Base-by-base conservation (phyloP, 92 coral and sea anemone species). In the Parazoanthus darwini region DNA sequence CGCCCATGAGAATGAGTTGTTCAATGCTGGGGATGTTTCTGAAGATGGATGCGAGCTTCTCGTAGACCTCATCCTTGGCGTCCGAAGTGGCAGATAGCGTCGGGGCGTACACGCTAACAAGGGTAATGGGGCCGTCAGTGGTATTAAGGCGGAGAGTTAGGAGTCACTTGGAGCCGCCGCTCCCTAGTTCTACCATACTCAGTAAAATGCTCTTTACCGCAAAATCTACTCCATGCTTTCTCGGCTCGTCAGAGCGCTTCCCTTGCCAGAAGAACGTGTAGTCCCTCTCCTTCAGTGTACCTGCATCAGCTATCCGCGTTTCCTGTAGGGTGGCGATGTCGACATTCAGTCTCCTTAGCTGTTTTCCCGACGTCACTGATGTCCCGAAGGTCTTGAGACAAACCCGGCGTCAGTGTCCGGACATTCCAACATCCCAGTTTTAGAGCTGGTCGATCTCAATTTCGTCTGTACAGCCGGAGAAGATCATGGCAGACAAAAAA, bases 51-150 rank as follows among this genome's bases (percentile, higher is more conserved):
- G 42, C 4, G 2, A 39, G 42, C 4, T 39, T 39, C 42, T 85
- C 89, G 25, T 85, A 89, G 85, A 89, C 86, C 85, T 74, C 85
- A 63, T 86, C 92, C 42, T 89, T 86, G 15, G 54, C 85, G 3
- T 89, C 85, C 8, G 92, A 36, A 46, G 90, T 33, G 51, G 90
- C 33, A 23, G 85, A 71, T 33, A 89, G 77, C 2, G 90, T 85
- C 33, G 89, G 89, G 29, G 91, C 91, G 67, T 86, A 89, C 85
- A 50, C 89, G 36, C 92, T 85, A 46, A 84, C 89, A 39, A 89
- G 82, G 89, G 67, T 85, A 22, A 89, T 83, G 10, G 91, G 90
- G 89, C 82, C 84, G 4, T 79, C 88, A 7, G 48, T 88, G 74
- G 85, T 74, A 37, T 86, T 86, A 11, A 86, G 82, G 89, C 7